These are phyloP conservation scores for Drosophila nigrodunni DNA, from an alignment of 1,140 invertebrate genomes.

Conservation along the genomic window DNA sequence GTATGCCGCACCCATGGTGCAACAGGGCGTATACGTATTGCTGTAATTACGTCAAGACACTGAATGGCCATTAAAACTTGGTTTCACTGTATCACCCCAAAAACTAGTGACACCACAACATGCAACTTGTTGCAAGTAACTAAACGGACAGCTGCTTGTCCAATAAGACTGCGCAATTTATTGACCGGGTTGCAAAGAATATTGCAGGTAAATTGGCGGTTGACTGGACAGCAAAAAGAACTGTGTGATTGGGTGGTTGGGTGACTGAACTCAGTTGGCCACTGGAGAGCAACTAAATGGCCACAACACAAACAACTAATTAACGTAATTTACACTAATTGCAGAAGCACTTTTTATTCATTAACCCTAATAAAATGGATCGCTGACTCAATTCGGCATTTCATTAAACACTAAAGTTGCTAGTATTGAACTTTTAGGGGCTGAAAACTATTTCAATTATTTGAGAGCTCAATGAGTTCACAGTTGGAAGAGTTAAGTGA, in stretches of 20 bases:
- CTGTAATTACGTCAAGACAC: conserved; percentile 58
- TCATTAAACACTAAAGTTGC: not conserved
- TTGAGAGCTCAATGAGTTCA: no score
- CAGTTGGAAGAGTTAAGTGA: not conserved
- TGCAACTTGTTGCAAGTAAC: conserved; percentile 23
- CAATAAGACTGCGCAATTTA: conserved; percentile 40
- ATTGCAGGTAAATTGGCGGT: not conserved
- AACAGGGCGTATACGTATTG: conserved; percentile 75
- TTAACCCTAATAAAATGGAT: conserved; percentile 21
- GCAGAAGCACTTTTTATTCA: conserved; percentile 45
- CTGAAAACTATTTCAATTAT: not conserved
- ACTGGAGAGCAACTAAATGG: not conserved
- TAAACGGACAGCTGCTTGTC: not conserved
- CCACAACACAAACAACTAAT: conserved; percentile 55
- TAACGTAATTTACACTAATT: conserved; percentile 66
- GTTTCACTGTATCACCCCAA: conserved; percentile 5
- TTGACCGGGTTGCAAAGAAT: conserved; percentile 7
- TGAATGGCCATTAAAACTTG: conserved; percentile 38
- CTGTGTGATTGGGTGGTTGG: not conserved
- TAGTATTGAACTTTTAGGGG: not conserved
- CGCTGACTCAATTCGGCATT: not conserved
- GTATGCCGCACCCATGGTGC: conserved; percentile 40
- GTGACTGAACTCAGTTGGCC: not conserved
- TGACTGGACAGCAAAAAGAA: not conserved
- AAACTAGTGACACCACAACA: conserved; percentile 12